Evolutionary conservation across 2,797 vertebrate genomes (phyloP), one percentile per base, ranked within the genome.

Genomic region (Sebastes diploproa): DNA sequence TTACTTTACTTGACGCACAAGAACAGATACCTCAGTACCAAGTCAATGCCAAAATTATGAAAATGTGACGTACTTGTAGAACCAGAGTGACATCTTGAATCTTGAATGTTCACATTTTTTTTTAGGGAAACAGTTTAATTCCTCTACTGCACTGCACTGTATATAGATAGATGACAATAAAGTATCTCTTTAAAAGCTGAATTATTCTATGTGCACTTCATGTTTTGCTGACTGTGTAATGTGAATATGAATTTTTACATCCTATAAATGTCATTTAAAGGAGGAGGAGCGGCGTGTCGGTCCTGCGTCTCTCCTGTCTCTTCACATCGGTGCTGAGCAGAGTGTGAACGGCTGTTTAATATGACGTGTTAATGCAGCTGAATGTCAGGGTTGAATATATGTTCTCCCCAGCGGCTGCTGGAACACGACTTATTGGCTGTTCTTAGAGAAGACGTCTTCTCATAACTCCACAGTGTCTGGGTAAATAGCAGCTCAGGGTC

Each of bases 311-410:
- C 80, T 29, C n/a, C 70, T 72, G 74, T 87, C 73, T 66, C 67
- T 66, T 86, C 68, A 46, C 68, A 50, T 83, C 6, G 50, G 20
- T 6, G 68, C 29, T 65, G 78, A 85, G 50, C 78, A 73, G 78
- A 14, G 59, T 75, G 81, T 79, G 80, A 82, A 71, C 6, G 68
- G 55, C 12, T 63, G 62, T 88, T 89, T 88, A 73, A 88, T 80
- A 83, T 73, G 34, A 83, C 34, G 72, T 64, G 56, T 66, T 89
- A 88, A 90, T 87, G 38, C 81, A 4, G 25, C 80, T 89, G 84
- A 91, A 88, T 30, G 84, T 86, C 88, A 86, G 71, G 60, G 78
- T 1, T 78, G 64, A 77, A 78, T 60, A 18, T 38, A 23, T 5
- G 69, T 18, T 42, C 75, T 73, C 52, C 22, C 55, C 63, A 7